Conservation (phyloP, 2,888 invertebrate species). For the Byasa hedistus region DNA sequence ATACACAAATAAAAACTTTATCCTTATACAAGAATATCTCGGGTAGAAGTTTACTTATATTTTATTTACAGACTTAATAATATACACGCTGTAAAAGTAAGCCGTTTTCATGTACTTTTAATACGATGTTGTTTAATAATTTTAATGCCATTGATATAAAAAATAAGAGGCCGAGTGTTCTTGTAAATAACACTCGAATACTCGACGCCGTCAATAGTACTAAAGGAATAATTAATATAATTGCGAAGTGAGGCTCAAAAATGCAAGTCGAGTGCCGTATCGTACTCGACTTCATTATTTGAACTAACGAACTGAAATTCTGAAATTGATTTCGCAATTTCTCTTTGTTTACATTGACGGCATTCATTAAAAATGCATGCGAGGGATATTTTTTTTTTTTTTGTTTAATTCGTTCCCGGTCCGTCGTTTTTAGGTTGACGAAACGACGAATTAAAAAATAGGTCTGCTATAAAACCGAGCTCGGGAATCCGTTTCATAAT, state of each 20-base stretch:
- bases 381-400: not conserved
- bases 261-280: slow-evolving; percentile 4
- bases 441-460: too few species aligned
- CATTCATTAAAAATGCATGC: slow-evolving; percentile 13
- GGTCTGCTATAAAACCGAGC: too few species aligned
- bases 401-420: not conserved
- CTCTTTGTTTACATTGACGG: slow-evolving; percentile 16
- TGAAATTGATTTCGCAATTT: slow-evolving; percentile 32
- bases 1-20: too few species aligned
- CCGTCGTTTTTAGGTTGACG: too few species aligned
- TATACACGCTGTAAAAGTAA: too few species aligned
- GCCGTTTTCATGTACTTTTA: too few species aligned
- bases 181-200: slow-evolving; percentile 9
- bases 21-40: too few species aligned
- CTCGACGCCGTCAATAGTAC: slow-evolving; percentile 9
- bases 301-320: slow-evolving; percentile 34
- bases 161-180: not conserved
- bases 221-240: slow-evolving; percentile 20
- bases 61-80: too few species aligned
- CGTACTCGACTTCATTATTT: slow-evolving; percentile 29
- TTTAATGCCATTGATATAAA: not conserved
- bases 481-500: too few species aligned
- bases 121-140: too few species aligned
- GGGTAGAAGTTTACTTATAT: too few species aligned
- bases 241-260: slow-evolving; percentile 22